Conservation (phyloP, 2,113 vertebrate species). For the Irena cyanogastra region DNA sequence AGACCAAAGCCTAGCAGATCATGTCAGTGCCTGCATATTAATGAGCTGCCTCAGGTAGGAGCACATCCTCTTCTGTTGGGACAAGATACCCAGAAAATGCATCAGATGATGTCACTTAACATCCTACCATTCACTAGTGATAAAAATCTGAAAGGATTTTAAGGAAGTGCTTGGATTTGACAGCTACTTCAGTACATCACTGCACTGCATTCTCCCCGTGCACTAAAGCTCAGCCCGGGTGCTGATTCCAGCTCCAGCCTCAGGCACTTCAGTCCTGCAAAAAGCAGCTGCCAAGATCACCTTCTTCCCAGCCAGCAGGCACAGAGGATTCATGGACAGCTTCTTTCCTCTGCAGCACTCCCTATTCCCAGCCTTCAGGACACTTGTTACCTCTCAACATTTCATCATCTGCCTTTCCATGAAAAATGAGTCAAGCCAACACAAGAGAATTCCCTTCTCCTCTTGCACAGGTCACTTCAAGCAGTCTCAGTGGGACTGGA, state of each 20-base stretch:
- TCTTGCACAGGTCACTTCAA: not conserved
- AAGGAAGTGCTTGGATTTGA: not conserved
- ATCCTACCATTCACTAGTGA: not conserved
- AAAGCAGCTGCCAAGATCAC: not conserved
- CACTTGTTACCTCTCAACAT: not conserved
- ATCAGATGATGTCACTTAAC: not conserved
- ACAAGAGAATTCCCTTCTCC: not conserved
- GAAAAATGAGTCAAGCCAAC: not conserved
- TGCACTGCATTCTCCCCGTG: not conserved
- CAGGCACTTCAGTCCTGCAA: not conserved
- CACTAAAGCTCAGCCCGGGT: not conserved
- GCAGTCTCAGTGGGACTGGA: not conserved
- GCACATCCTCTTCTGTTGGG: not conserved
- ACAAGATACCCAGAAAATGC: not conserved
- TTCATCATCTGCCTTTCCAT: not conserved
- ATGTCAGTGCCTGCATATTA: not conserved
- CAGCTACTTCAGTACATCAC: not conserved
- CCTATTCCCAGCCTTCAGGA: not conserved
- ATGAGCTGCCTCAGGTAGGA: not conserved
- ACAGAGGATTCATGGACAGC: not conserved
- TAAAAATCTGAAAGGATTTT: not conserved
- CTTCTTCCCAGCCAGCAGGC: not conserved
- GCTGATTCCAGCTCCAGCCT: not conserved
- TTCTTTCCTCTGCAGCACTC: not conserved
- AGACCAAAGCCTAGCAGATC: not conserved